Evolutionary conservation across 2,113 vertebrate species (phyloP).

Genomic region (Xenotilapia longispinis): DNA sequence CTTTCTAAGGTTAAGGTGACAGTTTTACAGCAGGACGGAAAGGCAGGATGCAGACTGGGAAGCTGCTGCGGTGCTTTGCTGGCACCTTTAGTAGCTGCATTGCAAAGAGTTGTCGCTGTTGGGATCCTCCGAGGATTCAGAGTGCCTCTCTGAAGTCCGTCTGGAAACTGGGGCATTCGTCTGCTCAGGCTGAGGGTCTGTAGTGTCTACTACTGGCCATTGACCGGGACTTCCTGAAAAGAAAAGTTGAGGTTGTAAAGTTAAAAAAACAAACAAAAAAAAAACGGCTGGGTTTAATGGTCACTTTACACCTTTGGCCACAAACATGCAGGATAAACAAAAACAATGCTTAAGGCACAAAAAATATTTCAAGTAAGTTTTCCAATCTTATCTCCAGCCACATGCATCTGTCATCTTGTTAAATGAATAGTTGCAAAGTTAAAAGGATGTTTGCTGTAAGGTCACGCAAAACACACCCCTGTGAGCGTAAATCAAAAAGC

Average conservation of each 20-base stretch:
- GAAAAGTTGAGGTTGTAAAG: not conserved
- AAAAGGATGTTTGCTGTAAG: not conserved
- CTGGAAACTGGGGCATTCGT: not conserved
- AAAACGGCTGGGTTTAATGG: rapidly evolving
- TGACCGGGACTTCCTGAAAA: conserved; percentile 66
- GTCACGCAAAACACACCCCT: not conserved
- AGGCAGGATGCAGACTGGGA: not conserved
- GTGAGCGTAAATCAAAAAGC: not conserved
- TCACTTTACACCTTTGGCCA: not conserved
- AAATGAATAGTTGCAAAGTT: not conserved
- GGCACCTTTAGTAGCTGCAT: conserved; percentile 40
- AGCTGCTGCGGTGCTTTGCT: not conserved
- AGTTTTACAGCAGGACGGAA: conserved; percentile 23
- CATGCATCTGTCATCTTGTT: conserved; percentile 7
- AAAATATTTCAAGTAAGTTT: not conserved
- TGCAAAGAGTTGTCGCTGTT: conserved; percentile 13
- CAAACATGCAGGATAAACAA: conserved; percentile 5
- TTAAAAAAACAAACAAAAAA: not conserved
- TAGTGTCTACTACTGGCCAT: conserved; percentile 46
- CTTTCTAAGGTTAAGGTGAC: conserved; percentile 9
- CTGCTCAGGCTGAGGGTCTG: not conserved
- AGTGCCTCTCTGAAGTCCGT: not conserved
- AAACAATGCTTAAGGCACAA: not conserved
- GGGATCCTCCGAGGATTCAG: conserved; percentile 4
- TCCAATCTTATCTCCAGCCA: not conserved